Percentiles rank a stretch among this genome's conserved stretches.
phyloP scores from a whole-genome alignment of 1,140 invertebrate species.

The Lutraria rhynchaena region DNA sequence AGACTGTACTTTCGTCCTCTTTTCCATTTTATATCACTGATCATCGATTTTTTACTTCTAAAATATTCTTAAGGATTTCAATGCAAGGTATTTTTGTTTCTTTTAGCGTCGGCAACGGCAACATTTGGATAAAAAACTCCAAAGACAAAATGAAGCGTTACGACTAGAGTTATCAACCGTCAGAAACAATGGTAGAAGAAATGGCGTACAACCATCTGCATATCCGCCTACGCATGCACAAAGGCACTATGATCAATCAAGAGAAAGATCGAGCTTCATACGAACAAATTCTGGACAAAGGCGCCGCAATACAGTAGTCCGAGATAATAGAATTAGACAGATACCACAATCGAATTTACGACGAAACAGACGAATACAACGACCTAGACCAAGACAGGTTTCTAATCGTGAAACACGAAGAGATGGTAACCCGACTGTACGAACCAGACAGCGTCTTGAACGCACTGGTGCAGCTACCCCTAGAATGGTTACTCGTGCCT shows the following conservation, averaged over 20 bases:
- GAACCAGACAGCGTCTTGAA: too few relatives aligned
- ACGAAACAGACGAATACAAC: background rate
- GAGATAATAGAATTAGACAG: background rate
- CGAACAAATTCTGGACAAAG: background rate
- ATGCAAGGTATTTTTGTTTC: background rate
- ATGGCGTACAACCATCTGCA: background rate
- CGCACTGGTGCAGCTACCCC: too few relatives aligned
- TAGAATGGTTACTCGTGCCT: too few relatives aligned
- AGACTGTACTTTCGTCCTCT: too few relatives aligned
- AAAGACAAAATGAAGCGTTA: background rate
- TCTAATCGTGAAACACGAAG: too few relatives aligned
- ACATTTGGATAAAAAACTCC: background rate
- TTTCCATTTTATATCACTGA: too few relatives aligned
- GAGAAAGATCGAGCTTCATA: background rate
- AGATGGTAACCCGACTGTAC: too few relatives aligned
- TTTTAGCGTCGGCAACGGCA: slow-evolving; percentile 3
- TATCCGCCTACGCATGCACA: background rate
- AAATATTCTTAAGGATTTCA: too few relatives aligned
- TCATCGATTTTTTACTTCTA: too few relatives aligned
- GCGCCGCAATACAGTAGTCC: background rate
- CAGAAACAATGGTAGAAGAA: too few relatives aligned
- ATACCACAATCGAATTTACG: background rate
- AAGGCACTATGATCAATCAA: background rate
- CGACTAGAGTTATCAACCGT: background rate
- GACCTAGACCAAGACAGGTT: too few relatives aligned